These are phyloP conservation scores for Cosmia pyralina DNA, from an alignment of 2,888 invertebrate species.

Conservation along the genomic window DNA sequence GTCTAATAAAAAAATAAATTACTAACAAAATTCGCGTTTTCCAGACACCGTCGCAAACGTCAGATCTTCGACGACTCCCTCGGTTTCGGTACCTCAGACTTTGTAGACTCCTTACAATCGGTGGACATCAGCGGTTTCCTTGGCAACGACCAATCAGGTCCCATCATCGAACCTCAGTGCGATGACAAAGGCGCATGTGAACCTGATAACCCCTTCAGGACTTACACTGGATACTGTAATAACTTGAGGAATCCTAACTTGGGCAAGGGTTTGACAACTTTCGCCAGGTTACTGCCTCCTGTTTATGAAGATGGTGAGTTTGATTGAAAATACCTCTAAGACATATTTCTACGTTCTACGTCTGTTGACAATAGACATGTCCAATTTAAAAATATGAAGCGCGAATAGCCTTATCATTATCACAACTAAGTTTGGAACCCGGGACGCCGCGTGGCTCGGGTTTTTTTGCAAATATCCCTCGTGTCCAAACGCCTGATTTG, in stretches of 20 bases:
- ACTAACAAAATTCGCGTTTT: constrained; percentile 40
- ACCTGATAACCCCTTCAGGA: constrained; percentile 92
- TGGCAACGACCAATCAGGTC: constrained; percentile 90
- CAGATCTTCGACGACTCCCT: constrained; percentile 92
- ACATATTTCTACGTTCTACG: not conserved
- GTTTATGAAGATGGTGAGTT: constrained; percentile 95
- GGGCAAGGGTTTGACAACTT: constrained; percentile 96
- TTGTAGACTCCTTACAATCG: constrained; percentile 94
- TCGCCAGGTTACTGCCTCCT: constrained; percentile 95
- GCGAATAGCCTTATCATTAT: not conserved
- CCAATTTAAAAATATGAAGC: not conserved
- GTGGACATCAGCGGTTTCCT: constrained; percentile 94
- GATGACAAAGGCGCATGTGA: constrained; percentile 94
- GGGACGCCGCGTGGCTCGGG: too few species aligned
- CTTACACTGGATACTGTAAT: constrained; percentile 96
- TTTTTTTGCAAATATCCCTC: too few species aligned
- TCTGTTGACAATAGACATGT: not conserved
- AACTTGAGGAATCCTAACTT: constrained; percentile 95
- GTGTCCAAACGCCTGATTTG: too few species aligned
- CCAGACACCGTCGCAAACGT: constrained; percentile 92
- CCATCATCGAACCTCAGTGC: constrained; percentile 92
- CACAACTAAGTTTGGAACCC: too few species aligned
- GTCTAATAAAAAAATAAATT: too few species aligned
- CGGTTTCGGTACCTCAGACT: constrained; percentile 89
- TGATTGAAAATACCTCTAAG: not conserved